Percentiles rank a stretch among this genome's conserved stretches.
Conservation (phyloP, 2,888 invertebrate species). For the Pinctada fucata region DNA sequence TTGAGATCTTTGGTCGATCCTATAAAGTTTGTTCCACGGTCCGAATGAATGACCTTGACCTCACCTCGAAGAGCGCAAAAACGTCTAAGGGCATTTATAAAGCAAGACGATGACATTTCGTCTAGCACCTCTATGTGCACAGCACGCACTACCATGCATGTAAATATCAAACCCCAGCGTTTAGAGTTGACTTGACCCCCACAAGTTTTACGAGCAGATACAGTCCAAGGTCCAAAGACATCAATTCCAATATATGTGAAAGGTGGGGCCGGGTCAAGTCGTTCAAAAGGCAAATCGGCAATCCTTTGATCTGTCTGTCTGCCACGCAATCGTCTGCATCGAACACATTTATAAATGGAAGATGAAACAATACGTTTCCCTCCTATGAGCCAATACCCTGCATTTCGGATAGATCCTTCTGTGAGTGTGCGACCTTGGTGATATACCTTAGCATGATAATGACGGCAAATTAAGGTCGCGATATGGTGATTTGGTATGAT, state of each 20-base stretch:
- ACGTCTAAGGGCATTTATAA: conserved; percentile 23
- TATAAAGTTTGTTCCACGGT: conserved; percentile 32
- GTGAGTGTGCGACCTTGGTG: conserved; percentile 48
- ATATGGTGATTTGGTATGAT: no score
- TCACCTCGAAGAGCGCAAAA: conserved; percentile 24
- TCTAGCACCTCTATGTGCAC: conserved; percentile 42
- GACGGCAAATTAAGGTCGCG: no score
- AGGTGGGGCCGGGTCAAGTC: conserved; percentile 31
- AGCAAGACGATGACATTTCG: conserved; percentile 33
- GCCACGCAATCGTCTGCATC: conserved; percentile 23
- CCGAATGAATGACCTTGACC: conserved; percentile 18
- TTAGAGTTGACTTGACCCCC: conserved; percentile 30
- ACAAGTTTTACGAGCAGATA: conserved; percentile 24
- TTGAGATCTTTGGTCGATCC: conserved; percentile 19
- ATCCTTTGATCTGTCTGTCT: conserved; percentile 10
- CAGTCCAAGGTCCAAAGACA: conserved; percentile 40
- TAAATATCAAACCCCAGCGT: conserved; percentile 44
- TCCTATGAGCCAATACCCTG: conserved; percentile 44
- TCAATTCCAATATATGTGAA: conserved; percentile 45
- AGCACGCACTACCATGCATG: conserved; percentile 34
- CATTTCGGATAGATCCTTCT: conserved; percentile 36
- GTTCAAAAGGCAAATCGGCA: conserved; percentile 34
- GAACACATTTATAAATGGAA: conserved; percentile 31
- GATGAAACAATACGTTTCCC: conserved; percentile 29
- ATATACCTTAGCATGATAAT: conserved; percentile 28